A percentile compares a stretch with the other conserved stretches of the same genome.
Evolutionary conservation across 2,888 invertebrate genomes (phyloP).

Genomic region (Phasia obesa): DNA sequence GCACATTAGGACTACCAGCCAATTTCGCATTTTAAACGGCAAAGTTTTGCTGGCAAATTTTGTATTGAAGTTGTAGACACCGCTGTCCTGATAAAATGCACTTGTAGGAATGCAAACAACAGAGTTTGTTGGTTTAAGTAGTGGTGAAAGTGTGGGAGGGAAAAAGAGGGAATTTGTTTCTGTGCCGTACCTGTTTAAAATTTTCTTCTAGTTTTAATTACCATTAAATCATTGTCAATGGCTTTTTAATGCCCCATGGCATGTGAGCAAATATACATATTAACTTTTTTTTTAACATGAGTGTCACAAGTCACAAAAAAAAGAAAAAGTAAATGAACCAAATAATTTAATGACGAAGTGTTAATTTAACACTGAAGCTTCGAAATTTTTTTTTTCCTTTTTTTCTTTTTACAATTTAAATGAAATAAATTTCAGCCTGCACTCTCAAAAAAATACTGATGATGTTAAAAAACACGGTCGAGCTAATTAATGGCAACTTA

Average conservation of each 20-base stretch:
- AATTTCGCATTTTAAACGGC: constrained; percentile 59
- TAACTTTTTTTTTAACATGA: constrained; percentile 12
- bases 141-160: too few relatives aligned
- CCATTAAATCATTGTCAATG: constrained; percentile 67
- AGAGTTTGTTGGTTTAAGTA: background rate
- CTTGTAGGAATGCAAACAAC: background rate
- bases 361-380: constrained; percentile 4
- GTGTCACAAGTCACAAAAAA: background rate
- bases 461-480: too few relatives aligned
- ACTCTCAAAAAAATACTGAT: too few relatives aligned
- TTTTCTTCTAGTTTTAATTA: constrained; percentile 63
- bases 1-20: constrained; percentile 30
- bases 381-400: background rate
- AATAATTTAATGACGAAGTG: constrained; percentile 23
- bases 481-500: too few relatives aligned
- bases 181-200: constrained; percentile 51
- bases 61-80: constrained; percentile 30
- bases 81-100: constrained; percentile 27
- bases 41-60: constrained; percentile 48
- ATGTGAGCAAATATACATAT: constrained; percentile 38
- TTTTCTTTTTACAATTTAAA: too few relatives aligned
- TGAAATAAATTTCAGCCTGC: too few relatives aligned
- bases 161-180: constrained; percentile 15
- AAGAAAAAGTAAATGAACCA: background rate
- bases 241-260: constrained; percentile 65